Percentiles rank a stretch among this genome's conserved stretches.
These are phyloP conservation scores for Raja brachyura DNA, from an alignment of 2,113 vertebrate genomes.

Conservation along the genomic window DNA sequence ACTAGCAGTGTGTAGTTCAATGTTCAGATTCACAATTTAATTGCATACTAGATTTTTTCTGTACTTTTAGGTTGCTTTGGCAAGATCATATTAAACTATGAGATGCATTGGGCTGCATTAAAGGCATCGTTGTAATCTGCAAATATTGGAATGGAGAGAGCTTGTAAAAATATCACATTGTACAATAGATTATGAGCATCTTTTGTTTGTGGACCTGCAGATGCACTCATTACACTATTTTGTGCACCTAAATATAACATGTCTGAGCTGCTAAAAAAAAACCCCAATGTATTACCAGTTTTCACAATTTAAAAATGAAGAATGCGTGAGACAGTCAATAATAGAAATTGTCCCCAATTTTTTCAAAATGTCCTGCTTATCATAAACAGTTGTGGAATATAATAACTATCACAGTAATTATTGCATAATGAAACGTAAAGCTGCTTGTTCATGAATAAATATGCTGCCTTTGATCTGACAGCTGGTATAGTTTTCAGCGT, in stretches of 20 bases:
- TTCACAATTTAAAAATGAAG: background rate
- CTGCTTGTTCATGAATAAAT: background rate
- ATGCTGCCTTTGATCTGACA: slow-evolving; percentile 16
- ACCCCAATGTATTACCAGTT: background rate
- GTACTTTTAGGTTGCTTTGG: background rate
- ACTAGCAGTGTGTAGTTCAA: background rate
- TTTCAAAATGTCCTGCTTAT: background rate
- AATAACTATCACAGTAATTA: background rate
- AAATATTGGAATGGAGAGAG: background rate
- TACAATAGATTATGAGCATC: background rate
- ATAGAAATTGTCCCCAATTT: background rate
- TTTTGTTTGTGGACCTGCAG: background rate
- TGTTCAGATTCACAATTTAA: background rate
- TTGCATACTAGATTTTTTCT: background rate
- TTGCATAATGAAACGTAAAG: background rate
- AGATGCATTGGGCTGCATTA: background rate
- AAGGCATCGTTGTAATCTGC: background rate
- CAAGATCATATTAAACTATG: background rate
- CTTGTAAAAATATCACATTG: background rate
- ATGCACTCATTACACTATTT: background rate
- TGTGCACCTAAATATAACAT: background rate
- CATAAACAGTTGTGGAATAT: background rate
- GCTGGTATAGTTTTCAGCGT: slow-evolving; percentile 22
- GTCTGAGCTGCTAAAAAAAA: background rate
- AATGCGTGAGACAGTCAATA: too few species aligned